Evolutionary conservation across 2,888 invertebrate species (phyloP).

Genomic region (Branchipolynoe longqiensis): DNA sequence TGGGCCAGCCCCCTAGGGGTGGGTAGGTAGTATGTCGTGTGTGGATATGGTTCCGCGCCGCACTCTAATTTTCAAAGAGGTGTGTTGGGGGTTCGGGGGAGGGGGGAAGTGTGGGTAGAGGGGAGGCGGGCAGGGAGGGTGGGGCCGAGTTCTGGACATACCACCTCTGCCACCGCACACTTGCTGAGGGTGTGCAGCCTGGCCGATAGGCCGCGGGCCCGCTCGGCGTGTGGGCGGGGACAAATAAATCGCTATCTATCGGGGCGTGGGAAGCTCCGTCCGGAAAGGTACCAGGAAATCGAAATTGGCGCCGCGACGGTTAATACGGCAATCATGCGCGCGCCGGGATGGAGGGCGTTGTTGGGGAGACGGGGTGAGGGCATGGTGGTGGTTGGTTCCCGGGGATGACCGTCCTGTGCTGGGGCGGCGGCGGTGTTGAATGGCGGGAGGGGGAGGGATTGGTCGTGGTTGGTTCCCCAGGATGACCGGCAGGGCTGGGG

Average conservation of each 20-base stretch:
- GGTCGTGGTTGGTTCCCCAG: no score
- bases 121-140: not conserved
- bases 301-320: slow-evolving; percentile 46
- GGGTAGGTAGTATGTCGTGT: not conserved
- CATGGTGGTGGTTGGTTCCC: no score
- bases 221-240: not conserved
- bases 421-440: no score
- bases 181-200: not conserved
- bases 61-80: slow-evolving; percentile 26
- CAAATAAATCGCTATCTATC: slow-evolving; percentile 54
- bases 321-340: slow-evolving; percentile 53
- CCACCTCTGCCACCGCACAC: no score
- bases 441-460: no score
- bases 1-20: not conserved
- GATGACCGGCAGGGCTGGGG: no score
- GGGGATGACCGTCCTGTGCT: no score
- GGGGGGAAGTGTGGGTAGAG: not conserved
- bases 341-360: no score
- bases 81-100: not conserved
- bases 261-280: not conserved
- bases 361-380: no score
- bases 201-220: not conserved
- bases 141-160: no score
- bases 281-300: slow-evolving; percentile 48
- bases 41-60: not conserved